Percentiles rank a stretch among this genome's conserved stretches.
Conservation (phyloP, 2,888 invertebrate genomes). For the Schrankia costaestrigalis region DNA sequence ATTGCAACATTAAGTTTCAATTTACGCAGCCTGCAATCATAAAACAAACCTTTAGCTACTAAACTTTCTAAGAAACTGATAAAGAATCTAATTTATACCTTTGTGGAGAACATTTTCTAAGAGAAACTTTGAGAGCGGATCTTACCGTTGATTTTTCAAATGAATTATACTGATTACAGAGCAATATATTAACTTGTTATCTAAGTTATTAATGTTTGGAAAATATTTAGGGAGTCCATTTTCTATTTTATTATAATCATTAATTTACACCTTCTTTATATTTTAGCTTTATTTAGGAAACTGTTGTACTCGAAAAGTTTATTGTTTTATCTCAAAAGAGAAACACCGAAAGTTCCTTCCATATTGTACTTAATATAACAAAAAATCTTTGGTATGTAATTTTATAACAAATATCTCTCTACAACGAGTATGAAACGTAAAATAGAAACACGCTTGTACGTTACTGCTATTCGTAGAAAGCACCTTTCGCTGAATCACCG, state of each 20-base stretch:
- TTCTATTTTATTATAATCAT: slow-evolving; percentile 6
- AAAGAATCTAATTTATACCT: slow-evolving; percentile 65
- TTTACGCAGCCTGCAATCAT: slow-evolving; percentile 47
- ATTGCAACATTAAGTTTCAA: slow-evolving; percentile 45
- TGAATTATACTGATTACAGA: slow-evolving; percentile 41
- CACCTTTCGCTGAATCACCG: no score
- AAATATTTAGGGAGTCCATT: slow-evolving; percentile 15
- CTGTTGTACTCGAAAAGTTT: no score
- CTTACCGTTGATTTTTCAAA: slow-evolving; percentile 41
- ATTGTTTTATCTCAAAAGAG: no score
- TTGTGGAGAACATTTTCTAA: slow-evolving; percentile 42
- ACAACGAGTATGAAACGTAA: no score
- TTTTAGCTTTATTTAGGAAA: background rate
- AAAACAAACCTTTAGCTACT: slow-evolving; percentile 57
- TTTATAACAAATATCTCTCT: no score
- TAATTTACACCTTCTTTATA: no score
- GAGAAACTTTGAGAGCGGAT: slow-evolving; percentile 44
- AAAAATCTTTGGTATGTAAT: no score
- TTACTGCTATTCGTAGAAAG: no score
- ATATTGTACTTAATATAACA: no score
- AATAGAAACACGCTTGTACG: no score
- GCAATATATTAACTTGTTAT: slow-evolving; percentile 30
- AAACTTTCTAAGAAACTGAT: slow-evolving; percentile 57
- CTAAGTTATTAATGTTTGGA: slow-evolving; percentile 20
- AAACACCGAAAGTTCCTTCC: no score